phyloP scores from a whole-genome alignment of 92 coral and sea anemone species.

The Hydrozoanthus gracilis region DNA sequence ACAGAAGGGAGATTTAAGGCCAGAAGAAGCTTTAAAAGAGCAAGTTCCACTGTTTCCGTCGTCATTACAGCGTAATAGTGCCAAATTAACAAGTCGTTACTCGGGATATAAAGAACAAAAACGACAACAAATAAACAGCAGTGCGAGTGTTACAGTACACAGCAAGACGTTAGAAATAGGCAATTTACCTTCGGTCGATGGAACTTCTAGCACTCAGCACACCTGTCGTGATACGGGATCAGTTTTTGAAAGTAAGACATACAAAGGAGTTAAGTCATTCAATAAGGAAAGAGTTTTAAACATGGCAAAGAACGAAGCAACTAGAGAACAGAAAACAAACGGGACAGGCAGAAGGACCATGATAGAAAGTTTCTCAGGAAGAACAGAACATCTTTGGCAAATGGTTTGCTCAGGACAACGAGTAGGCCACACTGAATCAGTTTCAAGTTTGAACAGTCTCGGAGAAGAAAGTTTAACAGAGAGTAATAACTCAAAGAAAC shows the following conservation, averaged over 20 bases:
- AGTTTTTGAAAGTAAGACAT: constrained; percentile 2
- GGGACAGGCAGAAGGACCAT: neutral
- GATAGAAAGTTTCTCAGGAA: neutral
- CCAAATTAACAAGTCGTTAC: constrained; percentile 60
- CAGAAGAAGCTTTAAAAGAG: neutral
- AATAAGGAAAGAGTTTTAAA: constrained; percentile 5
- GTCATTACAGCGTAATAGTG: constrained; percentile 57
- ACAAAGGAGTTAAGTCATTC: constrained; percentile 19
- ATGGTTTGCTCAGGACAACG: constrained; percentile 76
- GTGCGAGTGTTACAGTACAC: constrained; percentile 49
- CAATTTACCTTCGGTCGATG: constrained; percentile 4
- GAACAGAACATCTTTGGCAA: constrained; percentile 31
- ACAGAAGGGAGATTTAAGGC: neutral
- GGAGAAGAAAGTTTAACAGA: constrained; percentile 18
- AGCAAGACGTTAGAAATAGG: constrained; percentile 45
- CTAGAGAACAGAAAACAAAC: neutral
- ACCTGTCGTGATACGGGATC: neutral
- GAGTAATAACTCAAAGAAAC: constrained; percentile 22
- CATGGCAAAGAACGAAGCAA: constrained; percentile 10
- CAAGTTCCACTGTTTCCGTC: neutral
- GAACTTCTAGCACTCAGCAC: constrained; percentile 12
- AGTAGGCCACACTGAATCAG: constrained; percentile 42
- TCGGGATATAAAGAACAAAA: constrained; percentile 35
- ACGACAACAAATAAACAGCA: constrained; percentile 23
- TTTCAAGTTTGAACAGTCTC: neutral